Conservation (phyloP, 2,113 vertebrate species). For the Sapajus apella region DNA sequence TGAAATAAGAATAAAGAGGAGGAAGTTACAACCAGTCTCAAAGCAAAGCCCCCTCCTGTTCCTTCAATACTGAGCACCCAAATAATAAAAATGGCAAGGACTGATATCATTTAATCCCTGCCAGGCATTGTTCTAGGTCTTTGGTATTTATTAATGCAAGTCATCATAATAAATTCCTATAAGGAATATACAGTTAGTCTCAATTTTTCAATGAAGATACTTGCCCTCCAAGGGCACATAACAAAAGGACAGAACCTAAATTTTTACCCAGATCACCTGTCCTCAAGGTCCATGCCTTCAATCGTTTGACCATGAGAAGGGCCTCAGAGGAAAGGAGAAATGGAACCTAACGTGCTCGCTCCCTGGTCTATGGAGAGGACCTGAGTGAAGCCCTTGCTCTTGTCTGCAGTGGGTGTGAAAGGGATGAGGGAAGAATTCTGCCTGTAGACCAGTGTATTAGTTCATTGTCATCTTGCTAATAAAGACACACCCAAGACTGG, state of each 20-base stretch:
- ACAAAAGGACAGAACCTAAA: neutral
- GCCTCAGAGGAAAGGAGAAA: neutral
- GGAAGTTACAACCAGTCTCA: neutral
- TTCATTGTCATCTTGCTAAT: no score
- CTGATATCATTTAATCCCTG: neutral
- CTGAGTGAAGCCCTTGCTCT: neutral
- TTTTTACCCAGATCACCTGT: neutral
- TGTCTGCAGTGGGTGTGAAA: neutral
- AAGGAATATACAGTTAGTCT: neutral
- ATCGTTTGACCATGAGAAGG: neutral
- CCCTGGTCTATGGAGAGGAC: neutral
- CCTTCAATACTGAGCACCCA: neutral
- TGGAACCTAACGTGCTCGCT: no score
- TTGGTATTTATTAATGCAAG: neutral
- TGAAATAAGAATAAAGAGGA: neutral
- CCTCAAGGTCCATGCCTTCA: neutral
- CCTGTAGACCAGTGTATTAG: neutral
- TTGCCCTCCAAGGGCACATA: neutral
- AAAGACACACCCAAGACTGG: no score
- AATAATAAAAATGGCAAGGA: neutral
- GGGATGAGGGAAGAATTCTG: neutral
- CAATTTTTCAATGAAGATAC: neutral
- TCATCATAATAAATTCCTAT: neutral
- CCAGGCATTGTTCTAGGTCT: neutral
- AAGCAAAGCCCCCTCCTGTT: neutral